phyloP scores from a whole-genome alignment of 1,140 invertebrate genomes.

The Bradysia coprophila region DNA sequence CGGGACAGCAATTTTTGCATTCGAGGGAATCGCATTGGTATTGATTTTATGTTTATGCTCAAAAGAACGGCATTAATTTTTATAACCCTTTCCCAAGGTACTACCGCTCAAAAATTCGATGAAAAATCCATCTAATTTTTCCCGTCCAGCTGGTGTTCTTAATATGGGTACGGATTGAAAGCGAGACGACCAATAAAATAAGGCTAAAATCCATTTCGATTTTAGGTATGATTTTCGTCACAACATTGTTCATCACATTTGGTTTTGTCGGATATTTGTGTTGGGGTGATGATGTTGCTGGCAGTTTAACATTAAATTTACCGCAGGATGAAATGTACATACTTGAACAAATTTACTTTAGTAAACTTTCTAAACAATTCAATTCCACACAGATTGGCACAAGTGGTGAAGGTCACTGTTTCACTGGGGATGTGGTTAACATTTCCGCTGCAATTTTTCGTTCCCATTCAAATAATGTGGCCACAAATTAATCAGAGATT shows the following conservation, averaged over 20 bases:
- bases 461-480: slow-evolving; percentile 49
- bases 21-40: slow-evolving; percentile 57
- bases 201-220: too few relatives aligned
- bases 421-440: slow-evolving; percentile 52
- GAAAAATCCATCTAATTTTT: slow-evolving; percentile 56
- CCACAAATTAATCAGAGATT: slow-evolving; percentile 23
- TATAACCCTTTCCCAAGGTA: slow-evolving; percentile 30
- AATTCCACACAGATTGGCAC: slow-evolving; percentile 28
- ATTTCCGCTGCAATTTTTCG: slow-evolving; percentile 71
- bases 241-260: slow-evolving; percentile 50
- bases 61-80: slow-evolving; percentile 1
- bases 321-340: slow-evolving; percentile 16
- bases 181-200: too few relatives aligned
- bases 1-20: slow-evolving; percentile 58
- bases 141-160: slow-evolving; percentile 54
- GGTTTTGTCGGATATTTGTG: slow-evolving; percentile 74
- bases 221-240: slow-evolving; percentile 38
- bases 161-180: slow-evolving; percentile 75
- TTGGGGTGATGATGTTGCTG: slow-evolving; percentile 48
- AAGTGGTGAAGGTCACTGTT: slow-evolving; percentile 42
- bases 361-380: too few relatives aligned
- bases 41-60: background rate
- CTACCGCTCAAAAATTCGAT: slow-evolving; percentile 81
- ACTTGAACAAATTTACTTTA: background rate
- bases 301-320: slow-evolving; percentile 57